Evolutionary conservation across 2,888 invertebrate genomes (phyloP).

Genomic region (Cephus nigrinus): DNA sequence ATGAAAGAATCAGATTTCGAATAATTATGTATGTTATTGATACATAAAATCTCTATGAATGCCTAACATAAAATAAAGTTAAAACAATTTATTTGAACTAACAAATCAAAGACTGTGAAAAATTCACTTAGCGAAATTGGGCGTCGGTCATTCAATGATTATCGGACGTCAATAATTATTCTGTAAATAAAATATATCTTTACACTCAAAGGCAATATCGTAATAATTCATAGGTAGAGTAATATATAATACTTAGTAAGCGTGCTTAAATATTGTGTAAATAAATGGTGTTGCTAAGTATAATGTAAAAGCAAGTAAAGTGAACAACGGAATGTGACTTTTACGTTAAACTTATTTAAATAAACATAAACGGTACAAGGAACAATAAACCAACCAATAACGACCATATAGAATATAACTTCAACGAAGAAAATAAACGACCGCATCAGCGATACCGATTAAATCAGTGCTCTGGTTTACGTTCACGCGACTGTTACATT

Average conservation of each 20-base stretch:
- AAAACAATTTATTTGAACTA: not conserved
- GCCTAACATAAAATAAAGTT: not conserved
- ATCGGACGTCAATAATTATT: conserved; percentile 18
- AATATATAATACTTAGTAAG: not conserved
- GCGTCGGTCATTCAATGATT: not conserved
- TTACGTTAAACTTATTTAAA: not conserved
- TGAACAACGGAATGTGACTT: not conserved
- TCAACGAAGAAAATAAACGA: not conserved
- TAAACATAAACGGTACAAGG: not conserved
- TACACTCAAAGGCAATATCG: conserved; percentile 32
- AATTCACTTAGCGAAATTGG: not conserved
- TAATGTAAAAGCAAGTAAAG: not conserved
- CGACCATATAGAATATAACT: not conserved
- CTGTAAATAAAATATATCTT: conserved; percentile 34
- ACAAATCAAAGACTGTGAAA: not conserved
- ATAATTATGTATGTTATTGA: not conserved
- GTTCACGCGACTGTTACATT: not conserved
- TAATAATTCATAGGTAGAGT: conserved; percentile 18
- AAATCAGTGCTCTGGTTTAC: not conserved
- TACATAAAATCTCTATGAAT: not conserved
- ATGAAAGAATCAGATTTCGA: not conserved
- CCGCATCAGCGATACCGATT: not conserved
- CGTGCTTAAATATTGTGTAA: not conserved
- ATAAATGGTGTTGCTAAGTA: not conserved
- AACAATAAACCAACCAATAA: not conserved